Base-by-base conservation (phyloP, 2,888 invertebrate species). In the Apomyelois bistriatella region DNA sequence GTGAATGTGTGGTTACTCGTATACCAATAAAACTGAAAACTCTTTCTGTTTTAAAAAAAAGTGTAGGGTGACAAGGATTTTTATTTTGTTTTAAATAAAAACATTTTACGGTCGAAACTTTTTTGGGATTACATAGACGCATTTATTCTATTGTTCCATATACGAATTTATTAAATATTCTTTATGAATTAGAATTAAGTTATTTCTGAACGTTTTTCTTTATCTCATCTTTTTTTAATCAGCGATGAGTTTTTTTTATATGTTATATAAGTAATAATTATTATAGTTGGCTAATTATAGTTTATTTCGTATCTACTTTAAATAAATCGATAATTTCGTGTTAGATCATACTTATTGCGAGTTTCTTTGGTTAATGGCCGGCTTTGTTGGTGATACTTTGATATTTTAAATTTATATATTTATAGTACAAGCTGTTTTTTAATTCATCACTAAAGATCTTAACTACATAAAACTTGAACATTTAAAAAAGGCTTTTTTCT, bases 281-380 rank as follows among this genome's bases (percentile, higher is more conserved):
- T 77, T 70, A 74, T 82, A 86, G 81, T 83, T 85, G 75, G 74
- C 79, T 85, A 81, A 82, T 82, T 75, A 72, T 83, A 85, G 79
- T 82, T 76, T 82, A 79, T 79, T 79, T 74, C 76, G 77, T 76
- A 40, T 10, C 40, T 40, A 75, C 68, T 79, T 74, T 66, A 76
- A 88, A 89, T 87, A 87, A 90, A 89, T 76, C 78, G 72, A 82
- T 82, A 77, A 79, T 76, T 75, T 79, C 78, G 76, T 82, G 80
- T 85, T 87, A 84, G 83, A 76, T 72, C 70, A 76, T 71, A 73
- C 83, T 66, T 68, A 72, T 81, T 82, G 81, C 77, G 84, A 80
- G 82, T 86, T 86, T 88, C 76, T 82, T 71, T 87, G 85, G 85
- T 84, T 64, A 76, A 65, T 82, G 85, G 85, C 68, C 75, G 52